phyloP scores from a whole-genome alignment of 2,797 vertebrate species.

The Aulostomus chinensis region DNA sequence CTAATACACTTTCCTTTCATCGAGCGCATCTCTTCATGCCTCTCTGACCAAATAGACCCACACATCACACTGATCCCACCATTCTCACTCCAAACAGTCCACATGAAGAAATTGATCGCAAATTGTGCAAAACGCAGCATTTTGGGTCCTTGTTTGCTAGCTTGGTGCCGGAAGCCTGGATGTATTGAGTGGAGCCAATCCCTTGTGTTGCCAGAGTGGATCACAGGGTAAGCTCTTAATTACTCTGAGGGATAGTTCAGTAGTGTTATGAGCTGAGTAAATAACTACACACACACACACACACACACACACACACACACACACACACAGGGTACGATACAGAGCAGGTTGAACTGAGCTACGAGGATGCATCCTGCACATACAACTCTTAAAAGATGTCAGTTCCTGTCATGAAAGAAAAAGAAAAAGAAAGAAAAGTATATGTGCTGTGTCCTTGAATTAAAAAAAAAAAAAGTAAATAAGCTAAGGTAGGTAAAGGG shows the following conservation, averaged over 20 bases:
- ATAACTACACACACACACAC: constrained; percentile 22
- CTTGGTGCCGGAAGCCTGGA: constrained; percentile 36
- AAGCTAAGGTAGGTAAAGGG: no score
- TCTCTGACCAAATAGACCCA: constrained; percentile 7
- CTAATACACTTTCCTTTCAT: constrained; percentile 21
- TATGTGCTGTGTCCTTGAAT: no score
- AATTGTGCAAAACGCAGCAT: constrained; percentile 5
- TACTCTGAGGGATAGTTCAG: constrained; percentile 67
- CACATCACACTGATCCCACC: neutral
- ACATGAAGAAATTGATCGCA: constrained; percentile 32
- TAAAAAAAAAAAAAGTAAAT: no score
- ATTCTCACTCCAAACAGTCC: constrained; percentile 9
- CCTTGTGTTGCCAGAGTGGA: constrained; percentile 53
- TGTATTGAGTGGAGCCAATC: constrained; percentile 54
- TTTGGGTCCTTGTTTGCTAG: constrained; percentile 36
- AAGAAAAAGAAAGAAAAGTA: no score
- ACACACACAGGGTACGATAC: no score
- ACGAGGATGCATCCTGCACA: no score
- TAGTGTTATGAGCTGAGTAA: constrained; percentile 49
- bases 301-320: constrained; percentile 9
- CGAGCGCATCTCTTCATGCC: neutral
- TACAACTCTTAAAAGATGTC: no score
- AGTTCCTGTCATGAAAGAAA: no score
- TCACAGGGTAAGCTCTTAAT: constrained; percentile 72
- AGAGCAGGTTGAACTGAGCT: no score